A percentile compares a stretch with the other conserved stretches of the same genome.
These are phyloP conservation scores for Diarsia brunnea DNA, from an alignment of 2,888 invertebrate genomes.

Conservation along the genomic window DNA sequence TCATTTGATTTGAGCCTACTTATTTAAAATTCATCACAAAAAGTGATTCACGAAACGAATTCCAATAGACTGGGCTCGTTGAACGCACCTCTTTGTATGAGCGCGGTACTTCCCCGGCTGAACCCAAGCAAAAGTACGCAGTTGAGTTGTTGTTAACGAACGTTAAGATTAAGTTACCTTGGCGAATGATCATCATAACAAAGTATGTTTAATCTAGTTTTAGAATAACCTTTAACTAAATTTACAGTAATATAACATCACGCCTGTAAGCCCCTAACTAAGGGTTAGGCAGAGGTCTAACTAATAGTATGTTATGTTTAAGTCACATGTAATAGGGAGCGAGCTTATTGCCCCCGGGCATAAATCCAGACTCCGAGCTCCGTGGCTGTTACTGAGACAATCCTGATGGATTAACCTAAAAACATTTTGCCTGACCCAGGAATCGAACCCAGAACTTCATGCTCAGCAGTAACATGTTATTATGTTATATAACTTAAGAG, in stretches of 20 bases:
- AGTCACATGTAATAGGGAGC: too few species aligned
- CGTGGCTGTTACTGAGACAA: too few species aligned
- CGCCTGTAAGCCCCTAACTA: too few species aligned
- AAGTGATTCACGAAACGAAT: background rate
- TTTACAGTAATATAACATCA: too few species aligned
- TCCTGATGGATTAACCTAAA: too few species aligned
- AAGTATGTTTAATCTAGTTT: conserved; percentile 5
- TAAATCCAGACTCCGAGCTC: too few species aligned
- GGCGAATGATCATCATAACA: conserved; percentile 17
- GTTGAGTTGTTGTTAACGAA: background rate
- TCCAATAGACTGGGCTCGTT: background rate
- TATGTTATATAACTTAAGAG: background rate
- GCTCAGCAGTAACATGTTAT: too few species aligned
- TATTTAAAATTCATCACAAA: background rate
- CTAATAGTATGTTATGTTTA: too few species aligned
- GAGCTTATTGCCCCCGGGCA: too few species aligned
- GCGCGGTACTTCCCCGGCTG: conserved; percentile 23
- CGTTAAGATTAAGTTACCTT: conserved; percentile 14
- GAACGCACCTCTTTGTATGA: background rate
- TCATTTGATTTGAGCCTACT: background rate
- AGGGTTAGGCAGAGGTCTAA: too few species aligned
- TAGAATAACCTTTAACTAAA: background rate
- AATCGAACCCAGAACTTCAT: too few species aligned
- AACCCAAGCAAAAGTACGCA: conserved; percentile 1
- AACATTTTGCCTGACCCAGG: too few species aligned